These are phyloP conservation scores for Sepioteuthis lessoniana DNA, from an alignment of 2,888 invertebrate species.

Conservation along the genomic window DNA sequence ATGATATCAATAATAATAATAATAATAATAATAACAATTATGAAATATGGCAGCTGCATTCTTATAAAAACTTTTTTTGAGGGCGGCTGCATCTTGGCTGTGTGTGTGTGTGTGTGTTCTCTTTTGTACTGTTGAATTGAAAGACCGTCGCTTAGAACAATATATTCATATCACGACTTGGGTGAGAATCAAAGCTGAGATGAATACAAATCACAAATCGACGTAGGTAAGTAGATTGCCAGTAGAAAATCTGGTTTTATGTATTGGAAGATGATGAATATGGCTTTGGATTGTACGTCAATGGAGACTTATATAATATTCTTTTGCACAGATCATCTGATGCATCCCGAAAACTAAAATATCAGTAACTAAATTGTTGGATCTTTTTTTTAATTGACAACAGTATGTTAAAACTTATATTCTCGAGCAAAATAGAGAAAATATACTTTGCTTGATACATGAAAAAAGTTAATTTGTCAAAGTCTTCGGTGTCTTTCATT, in stretches of 20 bases:
- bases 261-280: not conserved
- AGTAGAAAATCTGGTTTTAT: not conserved
- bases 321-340: too few relatives aligned
- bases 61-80: not conserved
- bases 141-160: not conserved
- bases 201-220: not conserved
- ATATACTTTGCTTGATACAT: too few relatives aligned
- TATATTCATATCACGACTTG: not conserved
- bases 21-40: not conserved
- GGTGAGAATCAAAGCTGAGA: not conserved
- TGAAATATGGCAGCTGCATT: fast-evolving
- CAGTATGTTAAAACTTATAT: too few relatives aligned
- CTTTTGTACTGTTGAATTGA: not conserved
- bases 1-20: too few relatives aligned
- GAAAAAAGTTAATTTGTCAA: too few relatives aligned
- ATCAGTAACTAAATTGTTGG: too few relatives aligned
- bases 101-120: too few relatives aligned
- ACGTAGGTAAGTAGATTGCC: not conserved
- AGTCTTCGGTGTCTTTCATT: too few relatives aligned
- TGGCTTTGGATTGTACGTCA: not conserved
- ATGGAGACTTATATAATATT: too few relatives aligned
- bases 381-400: too few relatives aligned
- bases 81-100: not conserved
- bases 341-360: too few relatives aligned
- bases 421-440: too few relatives aligned